Evolutionary conservation across 1,140 invertebrate genomes (phyloP).

Genomic region (Parasteatoda tepidariorum): DNA sequence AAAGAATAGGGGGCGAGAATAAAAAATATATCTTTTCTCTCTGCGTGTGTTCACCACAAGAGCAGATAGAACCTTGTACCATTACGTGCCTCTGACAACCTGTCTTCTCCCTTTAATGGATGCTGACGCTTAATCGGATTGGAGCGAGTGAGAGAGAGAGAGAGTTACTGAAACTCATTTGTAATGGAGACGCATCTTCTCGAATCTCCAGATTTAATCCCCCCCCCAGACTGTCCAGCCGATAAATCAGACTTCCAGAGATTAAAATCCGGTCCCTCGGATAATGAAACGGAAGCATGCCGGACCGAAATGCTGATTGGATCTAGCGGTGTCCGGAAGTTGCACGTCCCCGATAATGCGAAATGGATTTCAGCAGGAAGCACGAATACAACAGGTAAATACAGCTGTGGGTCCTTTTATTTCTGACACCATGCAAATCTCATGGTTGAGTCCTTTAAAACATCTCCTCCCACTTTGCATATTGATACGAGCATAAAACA

Average conservation of each 20-base stretch:
- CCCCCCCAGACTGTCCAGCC: constrained; percentile 46
- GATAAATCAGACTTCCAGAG: constrained; percentile 56
- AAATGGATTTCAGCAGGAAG: not conserved
- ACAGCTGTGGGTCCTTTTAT: too few species aligned
- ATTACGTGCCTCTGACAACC: not conserved
- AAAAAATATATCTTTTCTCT: too few species aligned
- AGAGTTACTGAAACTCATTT: constrained; percentile 37
- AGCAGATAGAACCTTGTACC: too few species aligned
- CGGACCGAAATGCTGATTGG: constrained; percentile 39
- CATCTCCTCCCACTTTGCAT: too few species aligned
- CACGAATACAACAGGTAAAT: too few species aligned
- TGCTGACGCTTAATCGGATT: constrained; percentile 48
- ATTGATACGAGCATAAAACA: too few species aligned
- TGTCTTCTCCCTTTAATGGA: constrained; percentile 35
- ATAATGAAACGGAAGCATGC: constrained; percentile 51
- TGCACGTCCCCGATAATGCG: not conserved
- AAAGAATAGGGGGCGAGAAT: too few species aligned
- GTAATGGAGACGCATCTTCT: constrained; percentile 52
- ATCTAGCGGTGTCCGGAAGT: constrained; percentile 2
- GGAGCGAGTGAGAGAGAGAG: constrained; percentile 23
- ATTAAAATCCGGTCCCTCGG: constrained; percentile 45
- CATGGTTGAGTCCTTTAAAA: too few species aligned
- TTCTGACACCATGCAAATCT: too few species aligned
- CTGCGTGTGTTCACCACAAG: too few species aligned
- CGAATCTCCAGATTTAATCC: constrained; percentile 52